Evolutionary conservation across 2,113 vertebrate genomes (phyloP).

Genomic region (Lampris incognitus): DNA sequence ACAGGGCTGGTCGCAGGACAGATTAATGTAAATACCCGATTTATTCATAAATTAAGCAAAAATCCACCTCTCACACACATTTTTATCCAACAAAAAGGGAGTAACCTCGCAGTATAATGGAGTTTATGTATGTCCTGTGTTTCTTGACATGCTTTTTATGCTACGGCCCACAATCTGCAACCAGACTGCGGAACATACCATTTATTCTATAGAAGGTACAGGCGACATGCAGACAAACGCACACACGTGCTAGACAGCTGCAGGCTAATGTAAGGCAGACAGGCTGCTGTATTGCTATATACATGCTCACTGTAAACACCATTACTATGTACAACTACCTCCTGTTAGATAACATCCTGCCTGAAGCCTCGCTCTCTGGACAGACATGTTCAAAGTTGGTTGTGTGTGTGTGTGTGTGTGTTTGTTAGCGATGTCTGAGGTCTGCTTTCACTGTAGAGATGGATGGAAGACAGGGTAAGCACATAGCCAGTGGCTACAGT

Average conservation of each 20-base stretch:
- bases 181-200: background rate
- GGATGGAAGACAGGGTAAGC: conserved; percentile 58
- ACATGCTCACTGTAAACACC: conserved; percentile 52
- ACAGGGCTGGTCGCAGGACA: no score
- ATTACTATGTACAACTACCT: conserved; percentile 26
- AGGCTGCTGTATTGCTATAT: conserved; percentile 9
- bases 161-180: conserved; percentile 5
- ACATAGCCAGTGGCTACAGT: conserved; percentile 64
- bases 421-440: conserved; percentile 60
- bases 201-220: conserved; percentile 29
- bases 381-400: conserved; percentile 56
- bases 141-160: background rate
- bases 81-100: no score
- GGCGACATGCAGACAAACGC: background rate
- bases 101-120: no score
- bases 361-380: conserved; percentile 42
- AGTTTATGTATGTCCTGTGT: background rate
- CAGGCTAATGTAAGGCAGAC: conserved; percentile 33
- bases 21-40: no score
- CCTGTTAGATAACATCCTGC: conserved; percentile 39
- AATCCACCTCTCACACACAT: no score
- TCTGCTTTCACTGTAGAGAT: conserved; percentile 55
- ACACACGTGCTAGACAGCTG: conserved; percentile 14
- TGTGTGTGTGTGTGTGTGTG: conserved; percentile 44
- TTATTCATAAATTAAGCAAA: no score